These are phyloP conservation scores for Mimachlamys varia DNA, from an alignment of 2,888 invertebrate species.

Conservation along the genomic window DNA sequence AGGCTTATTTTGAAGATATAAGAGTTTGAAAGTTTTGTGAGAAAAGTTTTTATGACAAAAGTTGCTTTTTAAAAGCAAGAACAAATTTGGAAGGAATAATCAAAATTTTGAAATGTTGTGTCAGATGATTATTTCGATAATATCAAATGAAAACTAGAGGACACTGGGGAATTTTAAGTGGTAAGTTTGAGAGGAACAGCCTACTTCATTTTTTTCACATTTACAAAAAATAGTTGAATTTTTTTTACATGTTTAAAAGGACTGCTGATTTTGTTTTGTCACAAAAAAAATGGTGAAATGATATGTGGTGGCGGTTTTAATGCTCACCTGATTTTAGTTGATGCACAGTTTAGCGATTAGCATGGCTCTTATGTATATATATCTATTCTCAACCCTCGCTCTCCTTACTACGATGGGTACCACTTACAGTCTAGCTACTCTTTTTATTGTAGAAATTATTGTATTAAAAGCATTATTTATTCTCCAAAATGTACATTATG, in stretches of 20 bases:
- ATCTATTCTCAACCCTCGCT: neutral
- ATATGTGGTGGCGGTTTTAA: neutral
- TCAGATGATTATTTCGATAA: too few species aligned
- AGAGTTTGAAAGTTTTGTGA: too few species aligned
- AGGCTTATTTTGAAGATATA: too few species aligned
- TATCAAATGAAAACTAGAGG: too few species aligned
- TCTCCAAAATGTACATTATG: neutral
- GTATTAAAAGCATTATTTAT: neutral
- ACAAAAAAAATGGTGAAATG: neutral
- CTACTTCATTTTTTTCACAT: neutral
- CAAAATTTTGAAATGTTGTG: too few species aligned
- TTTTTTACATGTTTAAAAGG: too few species aligned
- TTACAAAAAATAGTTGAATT: neutral
- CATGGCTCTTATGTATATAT: neutral
- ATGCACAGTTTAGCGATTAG: neutral
- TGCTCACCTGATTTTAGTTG: conserved; percentile 11
- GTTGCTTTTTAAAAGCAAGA: too few species aligned
- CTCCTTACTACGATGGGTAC: neutral
- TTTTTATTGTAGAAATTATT: neutral
- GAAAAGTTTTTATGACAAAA: too few species aligned
- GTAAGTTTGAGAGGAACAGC: conserved; percentile 32
- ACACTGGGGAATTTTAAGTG: too few species aligned
- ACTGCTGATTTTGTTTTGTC: neutral
- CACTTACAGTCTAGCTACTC: neutral
- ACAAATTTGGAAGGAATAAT: too few species aligned